Percentiles rank a stretch among this genome's conserved stretches.
These are phyloP conservation scores for Pseudolycoriella hygida DNA, from an alignment of 2,888 invertebrate species.

Conservation along the genomic window DNA sequence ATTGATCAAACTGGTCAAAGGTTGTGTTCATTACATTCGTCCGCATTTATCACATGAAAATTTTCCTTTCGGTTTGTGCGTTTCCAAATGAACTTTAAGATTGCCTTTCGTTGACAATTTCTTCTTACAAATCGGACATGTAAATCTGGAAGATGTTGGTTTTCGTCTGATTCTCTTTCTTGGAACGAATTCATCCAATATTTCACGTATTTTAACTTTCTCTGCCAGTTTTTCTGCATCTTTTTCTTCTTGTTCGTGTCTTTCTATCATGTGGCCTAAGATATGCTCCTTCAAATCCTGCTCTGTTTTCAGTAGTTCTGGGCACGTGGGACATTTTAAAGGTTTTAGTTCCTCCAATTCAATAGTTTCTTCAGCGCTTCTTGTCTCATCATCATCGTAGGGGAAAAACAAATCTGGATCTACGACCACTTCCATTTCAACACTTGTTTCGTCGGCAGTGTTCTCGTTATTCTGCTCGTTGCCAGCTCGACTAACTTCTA, in stretches of 20 bases:
- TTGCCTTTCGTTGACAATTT: constrained; percentile 42
- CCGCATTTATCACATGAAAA: constrained; percentile 47
- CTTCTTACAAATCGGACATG: constrained; percentile 42
- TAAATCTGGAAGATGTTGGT: constrained; percentile 15
- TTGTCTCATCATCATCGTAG: constrained; percentile 8
- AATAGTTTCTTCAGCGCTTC: background rate
- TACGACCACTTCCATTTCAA: constrained; percentile 14
- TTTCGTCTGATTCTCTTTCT: background rate
- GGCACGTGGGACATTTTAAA: background rate
- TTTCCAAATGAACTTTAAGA: constrained; percentile 43
- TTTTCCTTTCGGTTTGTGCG: constrained; percentile 41
- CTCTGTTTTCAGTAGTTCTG: background rate
- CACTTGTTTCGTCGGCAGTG: constrained; percentile 9
- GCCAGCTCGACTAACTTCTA: background rate
- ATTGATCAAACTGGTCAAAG: constrained; percentile 4
- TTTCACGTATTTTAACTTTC: background rate
- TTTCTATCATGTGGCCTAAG: background rate
- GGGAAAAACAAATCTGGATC: constrained; percentile 15
- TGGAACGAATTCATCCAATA: background rate
- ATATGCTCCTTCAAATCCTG: background rate
- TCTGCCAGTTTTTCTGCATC: background rate
- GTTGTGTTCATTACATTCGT: constrained; percentile 36
- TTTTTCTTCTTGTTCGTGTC: background rate
- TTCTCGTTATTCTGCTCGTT: background rate
- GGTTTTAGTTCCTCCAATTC: background rate